Evolutionary conservation across 1,140 invertebrate genomes (phyloP).

Genomic region (Phymastichus coffea): DNA sequence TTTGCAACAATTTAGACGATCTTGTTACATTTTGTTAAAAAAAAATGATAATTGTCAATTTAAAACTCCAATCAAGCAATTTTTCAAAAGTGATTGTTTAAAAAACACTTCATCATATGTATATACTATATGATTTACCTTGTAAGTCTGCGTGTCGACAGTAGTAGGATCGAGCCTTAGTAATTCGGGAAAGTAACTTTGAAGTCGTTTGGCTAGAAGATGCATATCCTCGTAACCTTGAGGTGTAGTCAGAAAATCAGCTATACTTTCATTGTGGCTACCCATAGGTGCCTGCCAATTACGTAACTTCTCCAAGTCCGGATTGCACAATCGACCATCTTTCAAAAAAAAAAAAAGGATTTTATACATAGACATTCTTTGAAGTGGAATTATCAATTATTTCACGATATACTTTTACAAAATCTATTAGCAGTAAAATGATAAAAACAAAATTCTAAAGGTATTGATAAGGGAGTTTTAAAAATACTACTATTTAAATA

Average conservation of each 20-base stretch:
- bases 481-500: no score
- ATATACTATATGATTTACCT: slow-evolving; percentile 28
- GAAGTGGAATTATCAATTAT: no score
- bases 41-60: no score
- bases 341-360: slow-evolving; percentile 2
- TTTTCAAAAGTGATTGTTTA: no score
- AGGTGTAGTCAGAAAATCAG: slow-evolving; percentile 37
- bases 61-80: no score
- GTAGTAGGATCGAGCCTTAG: slow-evolving; percentile 31
- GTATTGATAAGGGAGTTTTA: no score
- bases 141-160: slow-evolving; percentile 36
- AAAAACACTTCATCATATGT: no score
- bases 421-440: no score
- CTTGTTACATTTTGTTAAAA: no score
- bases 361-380: background rate
- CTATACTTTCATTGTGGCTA: slow-evolving; percentile 34
- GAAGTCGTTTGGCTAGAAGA: slow-evolving; percentile 46
- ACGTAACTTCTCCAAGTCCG: slow-evolving; percentile 48
- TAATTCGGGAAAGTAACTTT: slow-evolving; percentile 47
- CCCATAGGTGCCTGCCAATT: slow-evolving; percentile 43
- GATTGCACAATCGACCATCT: slow-evolving; percentile 51
- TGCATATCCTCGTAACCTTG: slow-evolving; percentile 49
- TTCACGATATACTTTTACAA: no score
- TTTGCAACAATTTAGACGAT: no score
- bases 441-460: no score